These are phyloP conservation scores for Actenoides lindsayi DNA, from an alignment of 2,113 vertebrate species.

Conservation along the genomic window DNA sequence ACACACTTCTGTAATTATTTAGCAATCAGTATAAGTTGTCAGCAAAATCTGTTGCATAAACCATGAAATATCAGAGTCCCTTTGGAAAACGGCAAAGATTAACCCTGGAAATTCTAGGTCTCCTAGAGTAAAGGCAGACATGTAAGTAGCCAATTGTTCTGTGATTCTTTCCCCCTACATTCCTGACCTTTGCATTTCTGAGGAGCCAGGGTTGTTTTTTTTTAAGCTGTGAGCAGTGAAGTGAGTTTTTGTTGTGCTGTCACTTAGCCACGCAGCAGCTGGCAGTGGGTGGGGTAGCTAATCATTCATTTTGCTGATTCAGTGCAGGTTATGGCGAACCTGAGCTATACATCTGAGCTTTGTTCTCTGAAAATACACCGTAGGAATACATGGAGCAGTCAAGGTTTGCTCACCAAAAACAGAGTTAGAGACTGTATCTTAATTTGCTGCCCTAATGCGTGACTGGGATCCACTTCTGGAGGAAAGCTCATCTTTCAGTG, in stretches of 20 bases:
- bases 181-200: not conserved
- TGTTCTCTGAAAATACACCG: not conserved
- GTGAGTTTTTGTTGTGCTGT: not conserved
- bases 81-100: not conserved
- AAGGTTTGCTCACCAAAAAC: not conserved
- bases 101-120: not conserved
- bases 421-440: not conserved
- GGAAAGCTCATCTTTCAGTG: not conserved
- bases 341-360: not conserved
- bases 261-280: not conserved
- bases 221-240: not conserved
- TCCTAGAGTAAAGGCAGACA: not conserved
- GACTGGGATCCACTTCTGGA: not conserved
- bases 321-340: not conserved
- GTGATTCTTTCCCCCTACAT: not conserved
- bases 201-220: not conserved
- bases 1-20: conserved; percentile 6
- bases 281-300: not conserved
- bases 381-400: not conserved
- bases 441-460: not conserved
- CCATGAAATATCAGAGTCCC: not conserved
- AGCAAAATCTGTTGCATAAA: conserved; percentile 44
- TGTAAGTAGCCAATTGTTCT: not conserved
- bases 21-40: not conserved
- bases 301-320: conserved; percentile 39